These are phyloP conservation scores for Cataglyphis altisquamis DNA, from an alignment of 2,888 invertebrate genomes.

Conservation along the genomic window DNA sequence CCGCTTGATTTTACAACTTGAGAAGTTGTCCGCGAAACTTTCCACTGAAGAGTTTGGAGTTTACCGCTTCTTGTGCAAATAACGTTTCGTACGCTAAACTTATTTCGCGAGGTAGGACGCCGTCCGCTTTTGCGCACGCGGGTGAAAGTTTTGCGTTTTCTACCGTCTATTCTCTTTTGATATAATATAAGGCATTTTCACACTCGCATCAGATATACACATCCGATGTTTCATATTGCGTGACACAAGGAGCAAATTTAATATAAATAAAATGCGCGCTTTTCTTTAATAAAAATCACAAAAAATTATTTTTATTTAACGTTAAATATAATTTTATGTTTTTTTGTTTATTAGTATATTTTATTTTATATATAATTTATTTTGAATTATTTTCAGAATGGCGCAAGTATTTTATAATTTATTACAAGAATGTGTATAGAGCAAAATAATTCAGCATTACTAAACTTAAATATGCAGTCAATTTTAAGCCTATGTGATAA, in stretches of 20 bases:
- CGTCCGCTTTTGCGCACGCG: conserved; percentile 22
- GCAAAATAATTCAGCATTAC: background rate
- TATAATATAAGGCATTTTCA: conserved; percentile 64
- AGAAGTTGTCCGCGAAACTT: conserved; percentile 77
- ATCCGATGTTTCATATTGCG: conserved; percentile 23
- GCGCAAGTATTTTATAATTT: background rate
- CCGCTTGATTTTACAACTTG: conserved; percentile 79
- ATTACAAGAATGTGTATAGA: background rate
- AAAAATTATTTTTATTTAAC: background rate
- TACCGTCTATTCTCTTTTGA: conserved; percentile 71
- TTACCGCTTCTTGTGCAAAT: conserved; percentile 82
- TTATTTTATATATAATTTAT: background rate
- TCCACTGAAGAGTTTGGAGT: conserved; percentile 76
- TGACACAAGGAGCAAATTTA: conserved; percentile 31
- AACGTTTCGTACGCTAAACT: conserved; percentile 79
- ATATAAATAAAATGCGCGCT: background rate
- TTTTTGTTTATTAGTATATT: background rate
- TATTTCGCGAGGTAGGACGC: conserved; percentile 67
- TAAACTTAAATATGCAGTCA: background rate
- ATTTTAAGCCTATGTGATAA: background rate
- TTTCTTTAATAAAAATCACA: background rate
- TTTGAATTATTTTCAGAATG: conserved; percentile 1
- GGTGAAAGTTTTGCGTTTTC: conserved; percentile 71
- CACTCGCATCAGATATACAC: background rate
- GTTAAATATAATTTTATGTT: background rate